Conservation (phyloP, 2,113 vertebrate genomes). For the Gymnorhina tibicen region DNA sequence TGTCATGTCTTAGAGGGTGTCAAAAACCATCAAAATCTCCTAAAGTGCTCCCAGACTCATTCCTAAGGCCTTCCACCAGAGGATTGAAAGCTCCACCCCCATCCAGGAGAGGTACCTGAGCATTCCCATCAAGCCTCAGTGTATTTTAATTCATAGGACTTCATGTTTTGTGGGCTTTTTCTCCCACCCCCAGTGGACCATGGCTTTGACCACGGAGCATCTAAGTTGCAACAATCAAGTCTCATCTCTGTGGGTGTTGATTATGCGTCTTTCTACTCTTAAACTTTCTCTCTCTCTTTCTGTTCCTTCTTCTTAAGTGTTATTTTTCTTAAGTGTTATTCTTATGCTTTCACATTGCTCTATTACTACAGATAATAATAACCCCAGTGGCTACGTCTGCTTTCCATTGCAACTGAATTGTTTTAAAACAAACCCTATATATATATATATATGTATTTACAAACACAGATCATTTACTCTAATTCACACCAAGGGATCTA, state of each 20-base stretch:
- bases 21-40: background rate
- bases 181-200: background rate
- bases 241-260: background rate
- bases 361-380: background rate
- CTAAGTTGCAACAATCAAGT: background rate
- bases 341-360: background rate
- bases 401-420: background rate
- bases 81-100: background rate
- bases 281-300: background rate
- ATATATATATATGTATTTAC: background rate
- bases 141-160: background rate
- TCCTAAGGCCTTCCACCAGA: background rate
- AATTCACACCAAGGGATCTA: background rate
- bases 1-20: background rate
- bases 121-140: fast-evolving
- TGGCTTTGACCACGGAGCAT: background rate
- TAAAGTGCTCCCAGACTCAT: background rate
- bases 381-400: too few species aligned
- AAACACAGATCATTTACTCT: background rate
- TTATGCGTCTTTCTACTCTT: background rate
- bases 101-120: too few species aligned
- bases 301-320: background rate
- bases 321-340: background rate
- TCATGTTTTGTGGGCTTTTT: background rate
- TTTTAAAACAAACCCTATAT: background rate